Conservation (phyloP, 2,113 vertebrate genomes). For the Thryonomys swinderianus region DNA sequence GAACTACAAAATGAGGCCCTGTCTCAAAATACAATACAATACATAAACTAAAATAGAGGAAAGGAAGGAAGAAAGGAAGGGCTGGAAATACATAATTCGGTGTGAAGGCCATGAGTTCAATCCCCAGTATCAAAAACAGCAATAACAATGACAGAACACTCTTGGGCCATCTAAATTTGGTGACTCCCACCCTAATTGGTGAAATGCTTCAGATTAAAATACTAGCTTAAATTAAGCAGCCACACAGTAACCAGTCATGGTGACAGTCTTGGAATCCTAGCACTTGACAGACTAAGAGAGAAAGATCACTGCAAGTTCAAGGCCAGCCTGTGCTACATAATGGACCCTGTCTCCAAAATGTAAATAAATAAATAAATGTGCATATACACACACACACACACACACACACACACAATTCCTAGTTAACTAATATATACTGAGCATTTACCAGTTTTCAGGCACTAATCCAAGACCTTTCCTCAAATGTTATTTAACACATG, state of each 20-base stretch:
- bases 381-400: not conserved
- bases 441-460: not conserved
- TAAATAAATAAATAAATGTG: not conserved
- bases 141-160: no score
- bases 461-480: not conserved
- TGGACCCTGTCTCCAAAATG: not conserved
- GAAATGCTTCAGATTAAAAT: no score
- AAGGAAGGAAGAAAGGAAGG: no score
- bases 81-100: not conserved
- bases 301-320: not conserved
- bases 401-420: not conserved
- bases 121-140: not conserved
- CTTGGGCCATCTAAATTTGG: not conserved
- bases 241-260: not conserved
- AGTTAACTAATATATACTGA: not conserved
- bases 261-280: not conserved
- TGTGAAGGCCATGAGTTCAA: not conserved
- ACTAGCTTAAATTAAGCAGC: not conserved
- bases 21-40: no score
- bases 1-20: no score
- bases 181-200: not conserved
- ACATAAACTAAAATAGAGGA: no score
- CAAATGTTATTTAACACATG: constrained; percentile 27
- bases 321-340: not conserved
- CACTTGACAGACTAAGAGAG: not conserved